Evolutionary conservation across 2,797 vertebrate species (phyloP).

Genomic region (Melanogrammus aeglefinus): DNA sequence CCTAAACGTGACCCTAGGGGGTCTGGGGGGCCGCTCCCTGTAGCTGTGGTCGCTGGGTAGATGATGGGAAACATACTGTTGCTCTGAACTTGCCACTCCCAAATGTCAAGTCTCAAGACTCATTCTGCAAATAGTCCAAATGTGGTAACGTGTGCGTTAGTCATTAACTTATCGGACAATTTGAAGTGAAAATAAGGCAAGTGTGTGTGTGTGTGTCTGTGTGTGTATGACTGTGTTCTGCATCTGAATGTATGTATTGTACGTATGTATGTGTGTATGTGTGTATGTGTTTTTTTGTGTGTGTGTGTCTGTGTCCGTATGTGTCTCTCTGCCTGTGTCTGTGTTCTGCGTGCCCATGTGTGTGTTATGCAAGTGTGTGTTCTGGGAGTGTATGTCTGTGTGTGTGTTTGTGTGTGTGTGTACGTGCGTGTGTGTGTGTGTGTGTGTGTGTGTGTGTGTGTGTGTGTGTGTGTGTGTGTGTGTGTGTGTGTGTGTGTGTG

Average conservation of each 20-base stretch:
- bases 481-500: background rate
- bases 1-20: background rate
- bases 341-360: background rate
- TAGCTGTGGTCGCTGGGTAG: background rate
- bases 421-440: background rate
- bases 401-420: background rate
- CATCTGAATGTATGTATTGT: too few species aligned
- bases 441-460: background rate
- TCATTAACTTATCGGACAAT: background rate
- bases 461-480: background rate
- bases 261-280: too few species aligned
- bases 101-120: background rate
- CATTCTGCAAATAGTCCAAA: background rate
- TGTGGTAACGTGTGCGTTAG: background rate
- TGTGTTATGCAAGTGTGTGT: background rate
- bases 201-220: too few species aligned
- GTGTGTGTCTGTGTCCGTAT: too few species aligned
- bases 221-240: too few species aligned
- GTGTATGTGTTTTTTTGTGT: too few species aligned
- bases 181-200: background rate
- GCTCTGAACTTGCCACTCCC: background rate
- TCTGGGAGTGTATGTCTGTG: too few species aligned
- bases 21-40: background rate
- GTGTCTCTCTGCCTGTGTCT: background rate
- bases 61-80: conserved; percentile 3